phyloP scores from a whole-genome alignment of 2,797 vertebrate genomes.

The Poliocrania exsul region DNA sequence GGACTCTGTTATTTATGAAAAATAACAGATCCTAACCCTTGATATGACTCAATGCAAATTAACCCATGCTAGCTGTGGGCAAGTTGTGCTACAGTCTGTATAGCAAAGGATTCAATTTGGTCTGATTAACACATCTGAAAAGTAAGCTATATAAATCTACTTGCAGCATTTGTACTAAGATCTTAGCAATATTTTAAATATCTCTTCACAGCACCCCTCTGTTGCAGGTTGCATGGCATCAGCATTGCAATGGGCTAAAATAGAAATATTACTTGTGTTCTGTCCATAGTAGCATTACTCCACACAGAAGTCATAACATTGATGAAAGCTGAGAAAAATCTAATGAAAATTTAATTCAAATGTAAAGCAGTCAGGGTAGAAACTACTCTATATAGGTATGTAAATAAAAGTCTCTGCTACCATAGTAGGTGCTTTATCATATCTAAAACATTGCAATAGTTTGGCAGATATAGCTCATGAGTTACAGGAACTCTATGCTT shows the following conservation, averaged over 20 bases:
- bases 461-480: background rate
- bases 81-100: background rate
- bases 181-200: background rate
- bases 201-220: background rate
- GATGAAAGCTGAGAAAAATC: background rate
- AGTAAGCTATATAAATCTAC: background rate
- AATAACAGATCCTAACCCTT: background rate
- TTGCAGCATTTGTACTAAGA: background rate
- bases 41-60: background rate
- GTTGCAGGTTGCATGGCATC: background rate
- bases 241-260: background rate
- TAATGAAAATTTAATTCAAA: background rate
- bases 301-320: background rate
- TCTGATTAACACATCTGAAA: background rate
- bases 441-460: background rate
- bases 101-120: background rate
- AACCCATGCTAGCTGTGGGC: rapidly evolving
- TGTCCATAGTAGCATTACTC: background rate
- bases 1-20: background rate
- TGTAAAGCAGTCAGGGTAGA: background rate
- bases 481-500: background rate
- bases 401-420: background rate
- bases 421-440: background rate
- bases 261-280: background rate
- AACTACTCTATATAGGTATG: background rate